Evolutionary conservation across 2,113 vertebrate genomes (phyloP), one percentile per base, ranked within the genome.

Genomic region (Passer montanus): DNA sequence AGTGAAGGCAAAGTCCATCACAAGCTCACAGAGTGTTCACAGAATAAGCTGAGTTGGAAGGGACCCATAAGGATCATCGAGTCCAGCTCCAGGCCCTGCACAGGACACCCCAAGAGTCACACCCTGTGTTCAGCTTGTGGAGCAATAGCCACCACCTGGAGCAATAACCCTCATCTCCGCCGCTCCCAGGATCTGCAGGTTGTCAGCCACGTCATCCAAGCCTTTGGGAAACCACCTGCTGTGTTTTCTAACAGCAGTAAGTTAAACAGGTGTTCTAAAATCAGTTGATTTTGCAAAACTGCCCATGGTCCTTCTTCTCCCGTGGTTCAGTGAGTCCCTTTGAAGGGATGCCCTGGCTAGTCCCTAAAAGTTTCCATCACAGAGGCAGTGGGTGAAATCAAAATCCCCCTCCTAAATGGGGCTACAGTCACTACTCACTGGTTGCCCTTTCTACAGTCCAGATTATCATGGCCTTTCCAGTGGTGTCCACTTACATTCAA

Each of bases 241-340:
- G 17, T n/a, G n/a, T n/a, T 92, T 90, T 62, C 55, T 28, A 84
- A 15, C 13, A 59, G 31, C 20, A 39, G 23, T 26, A 43, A 70
- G 18, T 43, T 56, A 60, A 81, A 35, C 21, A 27, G 19, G 5
- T 0, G 2, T 15, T 86, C 39, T 20, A n/a, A 68, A 85, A 49
- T 17, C 9, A 27, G 16, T 66, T 0, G 0, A 75, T 58, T 86
- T 76, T 68, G 31, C 0, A 2, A 67, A 55, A 30, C 7, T 53
- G 17, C 28, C 53, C 31, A 17, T 7, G 9, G 26, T 52, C 7
- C 43, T 90, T 28, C 28, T 15, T 82, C n/a, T 91, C 44, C 24
- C 2, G 0, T 3, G 4, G 24, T 44, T 60, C 2, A 16, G n/a
- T n/a, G 43, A 27, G 7, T 35, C 47, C 24, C 50, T 58, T 87